Evolutionary conservation across 2,888 invertebrate genomes (phyloP), one percentile per base, ranked within the genome.

Genomic region (Epirrita christyi): DNA sequence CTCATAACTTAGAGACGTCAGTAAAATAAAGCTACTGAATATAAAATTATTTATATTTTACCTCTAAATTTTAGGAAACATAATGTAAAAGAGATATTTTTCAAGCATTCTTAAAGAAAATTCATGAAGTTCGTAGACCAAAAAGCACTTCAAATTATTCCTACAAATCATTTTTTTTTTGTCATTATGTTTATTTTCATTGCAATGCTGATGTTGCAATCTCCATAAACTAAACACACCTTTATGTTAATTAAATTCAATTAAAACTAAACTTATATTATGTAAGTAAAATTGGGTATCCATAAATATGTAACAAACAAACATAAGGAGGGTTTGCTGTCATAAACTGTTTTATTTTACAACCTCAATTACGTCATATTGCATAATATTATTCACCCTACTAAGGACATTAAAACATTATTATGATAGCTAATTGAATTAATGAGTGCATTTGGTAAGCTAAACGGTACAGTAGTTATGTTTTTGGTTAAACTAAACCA

Each of bases 301-400:
- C 74, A 68, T 78, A 76, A 76, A 78, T 71, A 74, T 71, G 73
- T 73, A 67, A 27, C 61, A 70, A 73, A 70, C 69, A 71, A 56
- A 57, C 72, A 59, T n/a, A n/a, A n/a, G n/a, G n/a, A n/a, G n/a
- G n/a, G n/a, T 75, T 72, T 66, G 55, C 56, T 71, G 67, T 70
- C 73, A 72, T 80, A 78, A 82, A 79, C 70, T 74, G 66, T 68
- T 71, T 59, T 67, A 73, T 69, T 77, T 79, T 76, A 79, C 70
- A 69, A 73, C 72, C 63, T 66, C 65, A 73, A 72, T 79, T 78
- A 77, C 67, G 67, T 71, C 69, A 72, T 69, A 72, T 59, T 62
- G 60, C 61, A 58, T 76, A 73, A 77, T 75, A 71, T 70, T 76
- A 81, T 80, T 80, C 78, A 80, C 82, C 83, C 81, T 68, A 38